A percentile compares a stretch with the other conserved stretches of the same genome.
phyloP scores from a whole-genome alignment of 2,888 invertebrate species.

The Mongoloraphidia duomilia region DNA sequence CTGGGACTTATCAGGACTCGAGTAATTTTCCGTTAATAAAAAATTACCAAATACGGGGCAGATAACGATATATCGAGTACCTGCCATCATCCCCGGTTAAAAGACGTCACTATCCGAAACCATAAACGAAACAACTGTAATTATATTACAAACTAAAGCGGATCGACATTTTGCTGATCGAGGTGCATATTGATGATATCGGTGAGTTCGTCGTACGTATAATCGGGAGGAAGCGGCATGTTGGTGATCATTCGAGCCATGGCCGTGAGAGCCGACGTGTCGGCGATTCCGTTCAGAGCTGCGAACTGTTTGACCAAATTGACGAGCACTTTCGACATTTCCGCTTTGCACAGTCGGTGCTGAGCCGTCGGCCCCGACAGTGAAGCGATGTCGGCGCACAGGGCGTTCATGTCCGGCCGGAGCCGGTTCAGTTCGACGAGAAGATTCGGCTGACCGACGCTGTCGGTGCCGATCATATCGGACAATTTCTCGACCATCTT shows the following conservation, averaged over 20 bases:
- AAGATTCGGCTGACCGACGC: neutral
- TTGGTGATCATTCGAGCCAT: neutral
- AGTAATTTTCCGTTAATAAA: no score
- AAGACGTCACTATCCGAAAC: no score
- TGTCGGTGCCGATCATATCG: neutral
- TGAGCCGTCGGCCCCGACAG: neutral
- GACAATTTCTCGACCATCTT: no score
- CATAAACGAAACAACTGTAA: no score
- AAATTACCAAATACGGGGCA: no score
- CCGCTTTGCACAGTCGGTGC: neutral
- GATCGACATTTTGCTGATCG: no score
- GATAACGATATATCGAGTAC: no score
- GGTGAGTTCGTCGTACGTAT: neutral
- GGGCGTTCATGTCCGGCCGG: neutral
- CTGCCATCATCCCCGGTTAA: no score
- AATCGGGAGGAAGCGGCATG: slow-evolving; percentile 1
- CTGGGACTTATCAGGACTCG: no score
- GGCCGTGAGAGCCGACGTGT: neutral
- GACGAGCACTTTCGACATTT: neutral
- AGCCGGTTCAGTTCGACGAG: no score
- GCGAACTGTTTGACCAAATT: neutral
- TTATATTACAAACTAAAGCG: no score
- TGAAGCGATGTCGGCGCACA: neutral
- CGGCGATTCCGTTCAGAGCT: neutral
- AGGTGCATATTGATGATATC: neutral